A percentile compares a stretch with the other conserved stretches of the same genome.
Conservation (phyloP, 2,113 vertebrate genomes). For the Lontra canadensis region DNA sequence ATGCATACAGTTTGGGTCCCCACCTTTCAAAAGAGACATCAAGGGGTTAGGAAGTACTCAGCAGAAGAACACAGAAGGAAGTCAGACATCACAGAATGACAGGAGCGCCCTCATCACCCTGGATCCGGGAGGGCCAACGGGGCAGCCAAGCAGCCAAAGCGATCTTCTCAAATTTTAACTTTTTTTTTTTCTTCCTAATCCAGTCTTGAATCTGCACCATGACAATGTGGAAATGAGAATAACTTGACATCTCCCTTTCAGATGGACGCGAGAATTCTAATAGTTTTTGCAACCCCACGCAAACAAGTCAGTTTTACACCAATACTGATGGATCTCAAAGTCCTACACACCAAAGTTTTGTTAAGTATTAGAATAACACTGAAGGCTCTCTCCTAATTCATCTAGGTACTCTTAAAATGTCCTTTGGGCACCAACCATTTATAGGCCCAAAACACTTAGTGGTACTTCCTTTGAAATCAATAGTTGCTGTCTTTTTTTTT, state of each 20-base stretch:
- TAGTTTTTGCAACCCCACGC: not conserved
- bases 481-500: not conserved
- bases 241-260: not conserved
- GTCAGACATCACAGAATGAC: fast-evolving
- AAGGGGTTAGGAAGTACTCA: constrained; percentile 59
- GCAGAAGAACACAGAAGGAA: not conserved
- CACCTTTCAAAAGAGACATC: constrained; percentile 75
- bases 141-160: not conserved
- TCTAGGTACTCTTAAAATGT: not conserved
- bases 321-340: not conserved
- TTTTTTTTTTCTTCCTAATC: not conserved
- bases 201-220: not conserved
- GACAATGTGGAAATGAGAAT: not conserved
- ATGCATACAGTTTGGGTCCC: constrained; percentile 78
- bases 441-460: not conserved
- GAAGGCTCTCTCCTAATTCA: not conserved
- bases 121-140: fast-evolving
- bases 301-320: not conserved
- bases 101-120: not conserved
- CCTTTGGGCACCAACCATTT: not conserved
- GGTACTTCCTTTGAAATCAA: not conserved
- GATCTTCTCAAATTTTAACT: not conserved
- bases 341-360: not conserved
- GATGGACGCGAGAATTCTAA: not conserved
- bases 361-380: not conserved